Conservation (phyloP, 2,797 vertebrate species). For the Coracias cyanogaster region DNA sequence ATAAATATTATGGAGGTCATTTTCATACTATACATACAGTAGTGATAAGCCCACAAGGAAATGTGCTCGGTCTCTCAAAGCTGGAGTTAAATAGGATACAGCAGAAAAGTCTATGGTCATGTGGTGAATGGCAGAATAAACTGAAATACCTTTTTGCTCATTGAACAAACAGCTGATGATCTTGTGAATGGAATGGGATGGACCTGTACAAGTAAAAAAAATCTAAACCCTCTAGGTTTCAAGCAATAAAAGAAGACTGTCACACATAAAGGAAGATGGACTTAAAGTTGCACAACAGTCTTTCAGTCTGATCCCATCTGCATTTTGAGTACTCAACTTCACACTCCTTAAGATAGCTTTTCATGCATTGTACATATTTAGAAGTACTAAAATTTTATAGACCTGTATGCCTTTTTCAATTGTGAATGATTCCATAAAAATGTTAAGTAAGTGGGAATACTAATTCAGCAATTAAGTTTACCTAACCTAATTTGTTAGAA, state of each 20-base stretch:
- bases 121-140: not conserved
- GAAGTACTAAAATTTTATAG: not conserved
- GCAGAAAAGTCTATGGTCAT: not conserved
- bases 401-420: not conserved
- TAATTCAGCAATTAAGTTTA: not conserved
- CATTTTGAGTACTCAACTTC: not conserved
- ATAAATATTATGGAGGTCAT: not conserved
- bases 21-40: not conserved
- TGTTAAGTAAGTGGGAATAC: not conserved
- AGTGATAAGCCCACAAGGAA: not conserved
- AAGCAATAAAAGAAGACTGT: not conserved
- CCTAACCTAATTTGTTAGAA: not conserved
- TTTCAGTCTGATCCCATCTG: not conserved
- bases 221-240: not conserved
- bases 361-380: accelerated
- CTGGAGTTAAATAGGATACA: not conserved
- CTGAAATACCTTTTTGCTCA: not conserved
- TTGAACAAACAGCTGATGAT: not conserved
- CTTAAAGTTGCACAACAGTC: not conserved
- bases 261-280: not conserved
- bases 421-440: not conserved
- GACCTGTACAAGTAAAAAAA: not conserved
- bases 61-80: not conserved
- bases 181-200: not conserved
- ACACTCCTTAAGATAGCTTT: not conserved